Base-by-base conservation (phyloP, 2,888 invertebrate species). In the Phyllotreta striolata region DNA sequence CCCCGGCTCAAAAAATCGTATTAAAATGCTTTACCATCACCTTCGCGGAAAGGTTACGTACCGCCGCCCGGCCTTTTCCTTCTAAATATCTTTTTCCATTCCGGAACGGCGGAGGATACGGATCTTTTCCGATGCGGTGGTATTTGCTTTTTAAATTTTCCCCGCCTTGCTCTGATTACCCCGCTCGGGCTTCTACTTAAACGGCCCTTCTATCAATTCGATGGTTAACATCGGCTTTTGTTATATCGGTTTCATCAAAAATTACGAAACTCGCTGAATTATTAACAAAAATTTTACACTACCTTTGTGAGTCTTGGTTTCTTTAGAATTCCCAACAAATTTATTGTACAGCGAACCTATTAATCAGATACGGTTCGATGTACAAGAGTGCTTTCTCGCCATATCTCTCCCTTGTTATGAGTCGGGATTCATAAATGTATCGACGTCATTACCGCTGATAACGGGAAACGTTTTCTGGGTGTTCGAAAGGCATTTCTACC, bases 1-100 rank as follows among this genome's bases (percentile, higher is more conserved):
- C 70, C 65, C 56, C 65, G 46, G 64, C 63, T 44, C 68, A 74
- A 74, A 75, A 75, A 76, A 74, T 73, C 74, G 74, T 73, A 75
- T 76, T 75, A 75, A 75, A 75, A 73, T 70, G 71, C 71, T 68
- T 57, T 62, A 66, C 69, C 65, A 64, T 67, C 64, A 66, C 67
- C 72, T 67, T 54, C 41, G 62, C 59, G 68, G 58, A 69, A 73
- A 70, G 71, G 71, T 72, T 68, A 67, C 60, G 56, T 59, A 56
- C 62, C 24, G 24, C 24, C 24, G 24, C 66, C 63, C 47, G 35
- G 51, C 58, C 55, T 55, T 54, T 59, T 46, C 55, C 66, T 24
- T 24, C 64, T 61, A 66, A 71, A 69, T 70, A 66, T 66, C 64
- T 54, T 58, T 59, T 60, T 60, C 60, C 44, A 60, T 60, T 60